A percentile compares a stretch with the other conserved stretches of the same genome.
Conservation (phyloP, 2,113 vertebrate species). For the Melanerpes formicivorus region DNA sequence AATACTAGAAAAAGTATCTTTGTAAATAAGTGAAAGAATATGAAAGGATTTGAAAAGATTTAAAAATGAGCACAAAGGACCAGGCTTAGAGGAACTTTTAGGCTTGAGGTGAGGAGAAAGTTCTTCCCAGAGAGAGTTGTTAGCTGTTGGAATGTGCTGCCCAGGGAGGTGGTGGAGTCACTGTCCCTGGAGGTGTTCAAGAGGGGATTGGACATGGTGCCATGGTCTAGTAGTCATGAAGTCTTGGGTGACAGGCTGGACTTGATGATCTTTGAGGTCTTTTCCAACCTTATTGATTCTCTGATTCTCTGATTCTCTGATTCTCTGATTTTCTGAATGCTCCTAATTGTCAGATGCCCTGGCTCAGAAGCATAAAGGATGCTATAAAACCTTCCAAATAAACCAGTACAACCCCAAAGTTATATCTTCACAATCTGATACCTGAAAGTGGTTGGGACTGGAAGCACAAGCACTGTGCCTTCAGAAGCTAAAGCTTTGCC, state of each 20-base stretch:
- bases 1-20: neutral
- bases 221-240: too few relatives aligned
- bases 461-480: neutral
- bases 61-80: neutral
- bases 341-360: neutral
- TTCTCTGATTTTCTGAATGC: too few relatives aligned
- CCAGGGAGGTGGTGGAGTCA: too few relatives aligned
- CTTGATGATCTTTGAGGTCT: too few relatives aligned
- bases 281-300: too few relatives aligned
- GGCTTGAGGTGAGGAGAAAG: too few relatives aligned
- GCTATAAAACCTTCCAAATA: neutral
- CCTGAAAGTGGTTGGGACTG: neutral
- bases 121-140: too few relatives aligned
- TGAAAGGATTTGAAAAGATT: neutral
- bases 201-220: too few relatives aligned
- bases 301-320: too few relatives aligned
- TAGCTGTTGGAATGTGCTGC: too few relatives aligned
- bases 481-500: neutral
- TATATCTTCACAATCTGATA: neutral
- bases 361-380: neutral
- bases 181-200: too few relatives aligned
- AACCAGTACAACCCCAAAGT: neutral
- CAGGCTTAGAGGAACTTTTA: neutral
- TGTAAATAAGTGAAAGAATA: neutral
- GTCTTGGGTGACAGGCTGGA: too few relatives aligned